Conservation (phyloP, 2,888 invertebrate genomes). For the Ennomos quercinarius region DNA sequence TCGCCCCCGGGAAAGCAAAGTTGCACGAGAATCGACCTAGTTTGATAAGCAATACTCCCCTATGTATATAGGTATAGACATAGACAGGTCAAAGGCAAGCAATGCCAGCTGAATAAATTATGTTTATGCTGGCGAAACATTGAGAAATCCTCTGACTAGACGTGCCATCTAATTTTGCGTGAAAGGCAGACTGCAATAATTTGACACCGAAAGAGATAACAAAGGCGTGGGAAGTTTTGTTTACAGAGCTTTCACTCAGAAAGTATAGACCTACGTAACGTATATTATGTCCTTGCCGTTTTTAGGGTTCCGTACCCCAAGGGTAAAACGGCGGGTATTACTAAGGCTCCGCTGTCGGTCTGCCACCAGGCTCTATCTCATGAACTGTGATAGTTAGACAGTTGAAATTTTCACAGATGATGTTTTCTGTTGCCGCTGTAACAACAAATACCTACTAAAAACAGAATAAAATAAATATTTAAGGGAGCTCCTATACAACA, state of each 20-base stretch:
- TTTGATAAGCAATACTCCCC: no score
- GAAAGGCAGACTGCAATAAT: slow-evolving; percentile 35
- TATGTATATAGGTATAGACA: not conserved
- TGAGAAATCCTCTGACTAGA: slow-evolving; percentile 36
- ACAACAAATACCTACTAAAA: no score
- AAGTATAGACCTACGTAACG: slow-evolving; percentile 5
- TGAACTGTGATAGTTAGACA: no score
- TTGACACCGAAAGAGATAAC: slow-evolving; percentile 30
- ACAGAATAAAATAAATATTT: no score
- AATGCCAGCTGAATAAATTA: slow-evolving; percentile 19
- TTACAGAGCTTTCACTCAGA: slow-evolving; percentile 27
- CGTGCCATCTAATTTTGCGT: slow-evolving; percentile 19
- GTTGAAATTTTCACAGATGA: no score
- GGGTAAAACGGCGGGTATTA: no score
- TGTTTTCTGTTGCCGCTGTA: no score
- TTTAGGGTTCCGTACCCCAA: no score
- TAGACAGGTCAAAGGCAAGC: not conserved
- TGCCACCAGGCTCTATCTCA: no score
- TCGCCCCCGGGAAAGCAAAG: not conserved
- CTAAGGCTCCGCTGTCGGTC: no score
- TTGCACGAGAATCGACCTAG: slow-evolving; percentile 1
- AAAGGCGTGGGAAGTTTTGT: slow-evolving; percentile 30
- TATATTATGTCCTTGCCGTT: slow-evolving; percentile 10
- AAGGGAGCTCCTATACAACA: no score
- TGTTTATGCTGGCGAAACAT: slow-evolving; percentile 31